These are phyloP conservation scores for Drosophila kanapiae DNA, from an alignment of 1,140 invertebrate species.

Conservation along the genomic window DNA sequence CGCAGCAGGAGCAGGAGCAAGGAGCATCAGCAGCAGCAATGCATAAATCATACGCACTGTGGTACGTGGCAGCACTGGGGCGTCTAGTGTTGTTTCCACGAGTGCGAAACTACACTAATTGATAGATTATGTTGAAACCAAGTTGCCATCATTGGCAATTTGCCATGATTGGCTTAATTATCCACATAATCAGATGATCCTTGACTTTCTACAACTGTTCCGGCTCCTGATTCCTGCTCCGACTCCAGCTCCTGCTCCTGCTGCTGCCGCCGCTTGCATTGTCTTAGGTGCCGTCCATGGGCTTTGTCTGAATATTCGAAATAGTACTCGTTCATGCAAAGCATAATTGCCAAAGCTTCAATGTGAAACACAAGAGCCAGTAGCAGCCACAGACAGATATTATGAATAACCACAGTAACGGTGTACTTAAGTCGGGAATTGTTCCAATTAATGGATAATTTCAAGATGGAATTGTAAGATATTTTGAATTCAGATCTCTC, in stretches of 20 bases:
- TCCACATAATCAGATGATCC: conserved; percentile 31
- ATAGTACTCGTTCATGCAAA: conserved; percentile 50
- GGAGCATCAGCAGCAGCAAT: conserved; percentile 40
- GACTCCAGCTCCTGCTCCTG: background rate
- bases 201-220: background rate
- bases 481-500: conserved; percentile 37
- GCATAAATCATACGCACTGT: conserved; percentile 75
- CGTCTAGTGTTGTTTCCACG: conserved; percentile 9
- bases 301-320: conserved; percentile 73
- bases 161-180: conserved; percentile 40
- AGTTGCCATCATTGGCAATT: conserved; percentile 33
- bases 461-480: conserved; percentile 37
- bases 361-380: conserved; percentile 33
- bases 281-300: conserved; percentile 83
- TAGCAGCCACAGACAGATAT: conserved; percentile 5
- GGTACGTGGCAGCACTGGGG: conserved; percentile 41
- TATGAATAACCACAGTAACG: conserved; percentile 9
- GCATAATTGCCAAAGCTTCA: conserved; percentile 66
- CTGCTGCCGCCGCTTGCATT: conserved; percentile 58
- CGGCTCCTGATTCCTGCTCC: too few relatives aligned
- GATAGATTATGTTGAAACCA: conserved; percentile 32
- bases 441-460: conserved; percentile 30
- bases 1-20: conserved; percentile 44
- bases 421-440: conserved; percentile 21
- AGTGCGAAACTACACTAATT: conserved; percentile 41